These are phyloP conservation scores for Ursus arctos DNA, from an alignment of 2,113 vertebrate species.

Conservation along the genomic window DNA sequence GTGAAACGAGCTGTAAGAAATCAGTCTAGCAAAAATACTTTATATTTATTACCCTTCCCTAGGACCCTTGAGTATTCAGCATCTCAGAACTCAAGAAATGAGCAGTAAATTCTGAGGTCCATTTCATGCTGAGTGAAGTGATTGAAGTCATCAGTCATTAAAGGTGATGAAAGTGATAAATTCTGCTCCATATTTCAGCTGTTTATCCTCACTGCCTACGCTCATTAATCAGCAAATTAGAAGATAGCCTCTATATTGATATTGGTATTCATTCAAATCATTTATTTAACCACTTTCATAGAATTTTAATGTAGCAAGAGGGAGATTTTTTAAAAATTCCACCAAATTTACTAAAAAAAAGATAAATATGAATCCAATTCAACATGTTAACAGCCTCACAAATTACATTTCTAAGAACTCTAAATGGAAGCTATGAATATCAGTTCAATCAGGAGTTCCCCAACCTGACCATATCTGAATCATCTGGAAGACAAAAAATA, in stretches of 20 bases:
- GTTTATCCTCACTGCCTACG: slow-evolving; percentile 63
- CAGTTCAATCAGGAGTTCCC: neutral
- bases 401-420: slow-evolving; percentile 38
- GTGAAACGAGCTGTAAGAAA: slow-evolving; percentile 77
- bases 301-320: neutral
- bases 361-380: slow-evolving; percentile 2
- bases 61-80: slow-evolving; percentile 67
- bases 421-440: neutral
- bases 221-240: slow-evolving; percentile 74
- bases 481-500: neutral
- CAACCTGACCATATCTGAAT: neutral
- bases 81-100: slow-evolving; percentile 56
- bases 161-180: slow-evolving; percentile 76
- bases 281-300: slow-evolving; percentile 43
- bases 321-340: neutral
- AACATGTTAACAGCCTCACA: neutral
- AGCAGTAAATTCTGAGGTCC: slow-evolving; percentile 77
- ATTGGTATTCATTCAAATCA: slow-evolving; percentile 57
- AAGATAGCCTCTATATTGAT: slow-evolving; percentile 50
- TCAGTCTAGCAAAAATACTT: slow-evolving; percentile 78
- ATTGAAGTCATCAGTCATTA: slow-evolving; percentile 80
- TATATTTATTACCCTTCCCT: slow-evolving; percentile 75
- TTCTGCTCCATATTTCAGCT: slow-evolving; percentile 57
- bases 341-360: neutral
- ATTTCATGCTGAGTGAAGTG: slow-evolving; percentile 75